Conservation (phyloP, 2,113 vertebrate genomes). For the Ranitomeya imitator region DNA sequence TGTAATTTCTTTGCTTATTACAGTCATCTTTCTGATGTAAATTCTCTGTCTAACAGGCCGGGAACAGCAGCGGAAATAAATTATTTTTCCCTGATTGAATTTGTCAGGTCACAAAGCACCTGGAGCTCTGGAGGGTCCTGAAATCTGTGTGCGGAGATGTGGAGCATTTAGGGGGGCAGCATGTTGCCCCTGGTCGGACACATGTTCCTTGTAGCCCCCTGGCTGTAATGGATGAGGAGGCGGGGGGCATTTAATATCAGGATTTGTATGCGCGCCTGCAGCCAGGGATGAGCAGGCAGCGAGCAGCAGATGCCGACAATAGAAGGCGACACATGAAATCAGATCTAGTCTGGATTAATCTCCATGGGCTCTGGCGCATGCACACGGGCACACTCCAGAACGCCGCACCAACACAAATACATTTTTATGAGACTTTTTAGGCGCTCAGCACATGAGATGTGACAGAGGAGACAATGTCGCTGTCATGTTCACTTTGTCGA, state of each 20-base stretch:
- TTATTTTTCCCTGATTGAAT: slow-evolving; percentile 88
- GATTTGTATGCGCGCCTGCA: slow-evolving; percentile 82
- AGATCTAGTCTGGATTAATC: slow-evolving; percentile 88
- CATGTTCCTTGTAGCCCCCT: slow-evolving; percentile 62
- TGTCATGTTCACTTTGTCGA: slow-evolving; percentile 88
- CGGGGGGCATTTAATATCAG: slow-evolving; percentile 80
- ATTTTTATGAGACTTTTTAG: slow-evolving; percentile 78
- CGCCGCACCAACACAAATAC: slow-evolving; percentile 70
- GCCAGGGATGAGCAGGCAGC: slow-evolving; percentile 88
- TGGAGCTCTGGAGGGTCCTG: slow-evolving; percentile 80
- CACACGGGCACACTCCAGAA: slow-evolving; percentile 61
- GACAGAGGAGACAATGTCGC: slow-evolving; percentile 80
- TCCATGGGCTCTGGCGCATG: slow-evolving; percentile 69
- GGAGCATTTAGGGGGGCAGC: slow-evolving; percentile 45
- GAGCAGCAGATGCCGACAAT: slow-evolving; percentile 81
- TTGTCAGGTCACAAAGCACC: slow-evolving; percentile 84
- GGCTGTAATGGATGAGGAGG: slow-evolving; percentile 69
- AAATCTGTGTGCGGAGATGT: slow-evolving; percentile 79
- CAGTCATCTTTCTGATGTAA: slow-evolving; percentile 85
- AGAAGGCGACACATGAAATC: slow-evolving; percentile 87
- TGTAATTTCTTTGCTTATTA: slow-evolving; percentile 85
- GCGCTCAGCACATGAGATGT: slow-evolving; percentile 76
- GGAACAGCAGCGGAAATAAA: slow-evolving; percentile 84
- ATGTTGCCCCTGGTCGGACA: slow-evolving; percentile 59
- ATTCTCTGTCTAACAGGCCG: slow-evolving; percentile 74